Percentiles rank a stretch among this genome's conserved stretches.
Conservation (phyloP, 2,113 vertebrate species). For the Leuciscus idus region DNA sequence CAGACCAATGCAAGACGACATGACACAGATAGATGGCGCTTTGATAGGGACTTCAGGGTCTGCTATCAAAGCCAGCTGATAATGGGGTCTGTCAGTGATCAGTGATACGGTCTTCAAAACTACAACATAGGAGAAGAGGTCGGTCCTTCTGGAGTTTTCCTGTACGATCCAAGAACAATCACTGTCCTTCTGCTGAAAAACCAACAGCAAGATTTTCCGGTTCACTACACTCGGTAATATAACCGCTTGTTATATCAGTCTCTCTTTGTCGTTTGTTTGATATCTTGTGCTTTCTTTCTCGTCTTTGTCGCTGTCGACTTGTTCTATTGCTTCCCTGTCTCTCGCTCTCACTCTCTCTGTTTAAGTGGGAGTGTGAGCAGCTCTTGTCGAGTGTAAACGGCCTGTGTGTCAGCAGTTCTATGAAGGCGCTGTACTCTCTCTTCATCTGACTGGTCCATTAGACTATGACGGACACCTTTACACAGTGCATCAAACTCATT, state of each 20-base stretch:
- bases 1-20: background rate
- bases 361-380: background rate
- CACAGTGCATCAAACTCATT: background rate
- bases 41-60: background rate
- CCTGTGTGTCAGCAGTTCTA: background rate
- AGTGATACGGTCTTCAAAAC: background rate
- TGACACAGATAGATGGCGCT: background rate
- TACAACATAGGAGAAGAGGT: background rate
- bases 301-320: background rate
- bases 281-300: background rate
- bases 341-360: background rate
- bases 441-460: background rate
- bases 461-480: background rate
- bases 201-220: background rate
- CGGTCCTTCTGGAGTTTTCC: background rate
- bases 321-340: background rate
- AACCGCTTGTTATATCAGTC: background rate
- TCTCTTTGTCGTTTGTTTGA: background rate
- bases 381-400: background rate
- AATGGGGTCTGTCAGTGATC: constrained; percentile 10
- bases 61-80: background rate
- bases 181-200: constrained; percentile 7
- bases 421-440: background rate
- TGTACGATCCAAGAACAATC: background rate
- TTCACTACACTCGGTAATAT: background rate